Evolutionary conservation across 1,140 invertebrate genomes (phyloP).

Genomic region (Bombus confusus): DNA sequence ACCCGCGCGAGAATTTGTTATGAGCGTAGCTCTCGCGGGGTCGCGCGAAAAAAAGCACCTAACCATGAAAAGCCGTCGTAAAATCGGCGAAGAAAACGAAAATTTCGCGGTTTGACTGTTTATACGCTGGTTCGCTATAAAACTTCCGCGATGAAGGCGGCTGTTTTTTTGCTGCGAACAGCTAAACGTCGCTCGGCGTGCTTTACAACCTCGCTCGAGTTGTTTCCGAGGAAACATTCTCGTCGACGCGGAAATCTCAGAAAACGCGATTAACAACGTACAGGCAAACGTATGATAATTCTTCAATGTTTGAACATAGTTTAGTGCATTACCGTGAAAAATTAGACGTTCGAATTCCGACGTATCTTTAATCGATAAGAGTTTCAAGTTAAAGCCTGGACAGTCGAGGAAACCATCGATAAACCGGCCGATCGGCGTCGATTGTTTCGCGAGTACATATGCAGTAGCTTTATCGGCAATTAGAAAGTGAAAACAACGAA

Average conservation of each 20-base stretch:
- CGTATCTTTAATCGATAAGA: background rate
- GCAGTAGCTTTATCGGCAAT: background rate
- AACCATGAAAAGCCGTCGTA: constrained; percentile 12
- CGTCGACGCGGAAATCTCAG: background rate
- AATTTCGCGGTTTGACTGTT: background rate
- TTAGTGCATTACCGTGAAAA: background rate
- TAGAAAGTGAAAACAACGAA: constrained; percentile 34
- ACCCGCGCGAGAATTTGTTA: constrained; percentile 26
- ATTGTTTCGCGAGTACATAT: background rate
- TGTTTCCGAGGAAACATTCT: background rate
- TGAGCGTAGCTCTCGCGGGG: constrained; percentile 1
- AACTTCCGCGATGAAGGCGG: background rate
- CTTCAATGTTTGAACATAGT: background rate
- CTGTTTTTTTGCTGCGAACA: background rate
- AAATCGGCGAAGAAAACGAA: constrained; percentile 11
- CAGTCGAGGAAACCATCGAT: background rate
- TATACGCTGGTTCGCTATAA: background rate
- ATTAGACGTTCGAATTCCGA: background rate
- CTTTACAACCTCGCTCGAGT: background rate
- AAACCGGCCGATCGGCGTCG: background rate
- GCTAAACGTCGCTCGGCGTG: background rate
- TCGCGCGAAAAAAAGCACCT: background rate
- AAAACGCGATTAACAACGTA: background rate
- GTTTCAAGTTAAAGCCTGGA: background rate
- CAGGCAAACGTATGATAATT: background rate